Percentiles rank a stretch among this genome's conserved stretches.
These are phyloP conservation scores for Pristionchus fissidentatus DNA, from an alignment of 2,888 invertebrate species.

Conservation along the genomic window DNA sequence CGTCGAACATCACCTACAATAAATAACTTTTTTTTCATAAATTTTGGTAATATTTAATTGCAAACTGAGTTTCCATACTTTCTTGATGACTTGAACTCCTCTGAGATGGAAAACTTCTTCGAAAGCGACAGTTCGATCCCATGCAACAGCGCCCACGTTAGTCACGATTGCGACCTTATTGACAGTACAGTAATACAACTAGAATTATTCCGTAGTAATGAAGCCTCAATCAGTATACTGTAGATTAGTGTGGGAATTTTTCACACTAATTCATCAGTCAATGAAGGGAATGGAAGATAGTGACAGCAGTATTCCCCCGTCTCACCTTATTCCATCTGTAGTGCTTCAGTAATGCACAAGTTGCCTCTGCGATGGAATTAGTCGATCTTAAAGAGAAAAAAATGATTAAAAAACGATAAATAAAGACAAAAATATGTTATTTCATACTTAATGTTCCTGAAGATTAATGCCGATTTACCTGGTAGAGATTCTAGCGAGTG, in stretches of 20 bases:
- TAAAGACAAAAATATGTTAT: background rate
- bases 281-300: background rate
- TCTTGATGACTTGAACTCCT: conserved; percentile 65
- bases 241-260: background rate
- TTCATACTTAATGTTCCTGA: too few species aligned
- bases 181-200: too few species aligned
- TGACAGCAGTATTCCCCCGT: background rate
- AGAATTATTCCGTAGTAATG: background rate
- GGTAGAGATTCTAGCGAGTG: conserved; percentile 25
- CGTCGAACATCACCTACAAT: conserved; percentile 68
- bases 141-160: conserved; percentile 72
- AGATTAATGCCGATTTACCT: too few species aligned
- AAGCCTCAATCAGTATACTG: background rate
- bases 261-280: conserved; percentile 2
- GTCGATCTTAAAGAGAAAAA: conserved; percentile 63
- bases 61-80: too few species aligned
- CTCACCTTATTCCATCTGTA: conserved; percentile 71
- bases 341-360: conserved; percentile 68
- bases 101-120: conserved; percentile 72
- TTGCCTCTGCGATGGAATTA: conserved; percentile 72
- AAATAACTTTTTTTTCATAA: too few species aligned
- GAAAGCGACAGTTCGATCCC: conserved; percentile 69
- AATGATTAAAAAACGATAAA: background rate
- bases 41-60: background rate
- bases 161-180: conserved; percentile 71